These are phyloP conservation scores for Plagiodera versicolora DNA, from an alignment of 2,888 invertebrate genomes.

Conservation along the genomic window DNA sequence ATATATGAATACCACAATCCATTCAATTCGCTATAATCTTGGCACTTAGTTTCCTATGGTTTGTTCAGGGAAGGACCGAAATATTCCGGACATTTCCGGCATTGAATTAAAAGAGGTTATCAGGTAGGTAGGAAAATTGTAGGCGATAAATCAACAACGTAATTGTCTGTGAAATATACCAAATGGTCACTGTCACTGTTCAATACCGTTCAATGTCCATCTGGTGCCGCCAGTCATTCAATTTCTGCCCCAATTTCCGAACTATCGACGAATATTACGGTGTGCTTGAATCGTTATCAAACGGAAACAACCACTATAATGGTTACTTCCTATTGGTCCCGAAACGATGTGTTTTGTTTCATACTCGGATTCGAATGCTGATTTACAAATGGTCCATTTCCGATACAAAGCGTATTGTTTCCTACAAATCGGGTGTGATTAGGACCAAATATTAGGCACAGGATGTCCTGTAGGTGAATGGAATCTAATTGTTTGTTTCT, in stretches of 20 bases:
- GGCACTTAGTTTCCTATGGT: too few species aligned
- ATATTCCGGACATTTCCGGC: background rate
- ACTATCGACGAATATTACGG: slow-evolving; percentile 22
- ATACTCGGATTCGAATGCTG: background rate
- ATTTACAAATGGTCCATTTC: background rate
- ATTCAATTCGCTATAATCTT: too few species aligned
- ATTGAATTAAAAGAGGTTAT: background rate
- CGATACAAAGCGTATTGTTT: slow-evolving; percentile 1
- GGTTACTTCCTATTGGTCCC: background rate
- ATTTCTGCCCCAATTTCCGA: slow-evolving; percentile 28
- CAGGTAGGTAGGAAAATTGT: background rate
- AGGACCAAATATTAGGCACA: background rate
- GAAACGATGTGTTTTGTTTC: slow-evolving; percentile 1
- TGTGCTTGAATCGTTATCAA: background rate
- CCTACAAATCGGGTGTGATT: background rate
- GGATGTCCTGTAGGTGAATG: slow-evolving; percentile 1
- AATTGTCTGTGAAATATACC: slow-evolving; percentile 46
- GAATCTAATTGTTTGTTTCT: background rate
- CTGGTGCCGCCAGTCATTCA: slow-evolving; percentile 32
- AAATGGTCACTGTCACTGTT: slow-evolving; percentile 37
- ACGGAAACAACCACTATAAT: background rate
- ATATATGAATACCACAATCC: too few species aligned
- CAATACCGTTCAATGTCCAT: slow-evolving; percentile 42
- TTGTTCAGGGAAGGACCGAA: too few species aligned
- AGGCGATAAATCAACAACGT: slow-evolving; percentile 40